phyloP scores from a whole-genome alignment of 2,797 vertebrate species.

The Otolemur crassicaudatus region DNA sequence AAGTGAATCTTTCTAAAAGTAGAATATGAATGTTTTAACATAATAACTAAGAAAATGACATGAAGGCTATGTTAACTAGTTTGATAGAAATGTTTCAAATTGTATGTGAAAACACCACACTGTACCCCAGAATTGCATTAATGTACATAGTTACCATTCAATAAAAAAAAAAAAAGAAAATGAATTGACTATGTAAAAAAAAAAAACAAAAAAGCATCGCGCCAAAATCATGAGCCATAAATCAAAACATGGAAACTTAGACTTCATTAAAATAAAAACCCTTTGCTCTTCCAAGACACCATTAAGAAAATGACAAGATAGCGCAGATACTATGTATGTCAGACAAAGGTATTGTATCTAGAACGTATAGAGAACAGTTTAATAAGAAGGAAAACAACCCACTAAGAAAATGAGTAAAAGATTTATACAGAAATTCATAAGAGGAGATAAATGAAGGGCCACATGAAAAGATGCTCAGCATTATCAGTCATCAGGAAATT shows the following conservation, averaged over 20 bases:
- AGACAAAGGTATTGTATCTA: background rate
- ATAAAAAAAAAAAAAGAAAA: no score
- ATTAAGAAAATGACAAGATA: background rate
- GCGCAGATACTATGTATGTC: background rate
- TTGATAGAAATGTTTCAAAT: no score
- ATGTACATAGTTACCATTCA: no score
- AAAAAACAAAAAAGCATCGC: no score
- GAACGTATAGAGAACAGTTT: background rate
- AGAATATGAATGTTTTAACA: no score
- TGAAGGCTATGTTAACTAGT: no score
- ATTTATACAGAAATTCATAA: background rate
- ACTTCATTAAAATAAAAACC: conserved; percentile 12
- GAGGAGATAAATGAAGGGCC: background rate
- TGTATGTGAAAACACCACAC: no score
- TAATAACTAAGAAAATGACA: no score
- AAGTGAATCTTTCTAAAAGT: no score
- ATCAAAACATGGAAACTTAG: background rate
- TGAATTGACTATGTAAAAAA: no score
- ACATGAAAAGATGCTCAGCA: background rate
- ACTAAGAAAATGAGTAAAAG: background rate
- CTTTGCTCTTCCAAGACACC: background rate
- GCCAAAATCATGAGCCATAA: background rate
- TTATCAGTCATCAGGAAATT: background rate
- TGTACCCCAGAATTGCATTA: no score
- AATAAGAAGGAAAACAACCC: background rate